Evolutionary conservation across 2,113 vertebrate species (phyloP).

Genomic region (Python bivittatus): DNA sequence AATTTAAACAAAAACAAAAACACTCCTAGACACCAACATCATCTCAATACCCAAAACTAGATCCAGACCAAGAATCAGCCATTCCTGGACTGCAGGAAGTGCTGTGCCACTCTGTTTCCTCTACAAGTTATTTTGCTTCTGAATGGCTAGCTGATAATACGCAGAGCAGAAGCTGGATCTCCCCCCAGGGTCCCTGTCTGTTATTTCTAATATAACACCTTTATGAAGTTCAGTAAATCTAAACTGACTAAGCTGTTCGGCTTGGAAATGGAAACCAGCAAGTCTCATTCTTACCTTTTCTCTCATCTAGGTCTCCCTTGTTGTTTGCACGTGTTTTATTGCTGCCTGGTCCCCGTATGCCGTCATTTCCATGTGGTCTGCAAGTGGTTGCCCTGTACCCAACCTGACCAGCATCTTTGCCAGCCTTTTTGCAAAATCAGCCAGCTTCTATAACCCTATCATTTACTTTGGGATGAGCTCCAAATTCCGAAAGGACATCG

Average conservation of each 20-base stretch:
- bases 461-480: slow-evolving; percentile 87
- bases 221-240: neutral
- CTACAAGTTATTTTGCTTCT: neutral
- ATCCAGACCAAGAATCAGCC: neutral
- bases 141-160: neutral
- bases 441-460: slow-evolving; percentile 83
- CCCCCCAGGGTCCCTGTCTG: too few species aligned
- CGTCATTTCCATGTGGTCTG: slow-evolving; percentile 83
- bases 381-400: slow-evolving; percentile 77
- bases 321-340: slow-evolving; percentile 83
- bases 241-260: slow-evolving; percentile 2
- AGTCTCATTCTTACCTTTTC: neutral
- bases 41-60: neutral
- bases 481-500: slow-evolving; percentile 80
- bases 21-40: neutral
- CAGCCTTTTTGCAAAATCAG: slow-evolving; percentile 82
- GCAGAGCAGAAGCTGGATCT: too few species aligned
- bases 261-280: neutral
- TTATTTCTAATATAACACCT: neutral
- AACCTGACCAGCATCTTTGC: slow-evolving; percentile 81
- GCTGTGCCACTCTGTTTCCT: neutral
- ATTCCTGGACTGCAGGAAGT: neutral
- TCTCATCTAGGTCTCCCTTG: slow-evolving; percentile 77
- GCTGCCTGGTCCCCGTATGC: slow-evolving; percentile 83
- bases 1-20: neutral